Evolutionary conservation across 2,797 vertebrate genomes (phyloP).

Genomic region (Octomys mimax): DNA sequence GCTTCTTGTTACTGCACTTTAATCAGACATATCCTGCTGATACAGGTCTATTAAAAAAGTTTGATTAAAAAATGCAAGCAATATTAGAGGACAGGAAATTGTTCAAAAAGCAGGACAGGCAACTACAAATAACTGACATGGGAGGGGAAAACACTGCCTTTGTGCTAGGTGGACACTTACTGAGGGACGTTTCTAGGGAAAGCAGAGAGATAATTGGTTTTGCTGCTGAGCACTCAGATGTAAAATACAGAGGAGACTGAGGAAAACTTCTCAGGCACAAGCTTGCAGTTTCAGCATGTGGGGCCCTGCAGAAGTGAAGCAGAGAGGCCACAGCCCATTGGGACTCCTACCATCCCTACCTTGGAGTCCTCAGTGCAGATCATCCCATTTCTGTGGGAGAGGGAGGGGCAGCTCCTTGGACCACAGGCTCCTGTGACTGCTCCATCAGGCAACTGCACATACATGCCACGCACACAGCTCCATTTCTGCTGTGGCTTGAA

Average conservation of each 20-base stretch:
- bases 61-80: neutral
- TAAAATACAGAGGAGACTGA: conserved; percentile 82
- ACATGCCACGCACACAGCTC: accelerated
- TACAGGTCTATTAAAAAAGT: neutral
- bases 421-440: neutral
- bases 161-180: neutral
- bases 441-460: too few relatives aligned
- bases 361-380: conserved; percentile 84
- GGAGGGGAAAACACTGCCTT: neutral
- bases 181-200: neutral
- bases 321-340: conserved; percentile 77
- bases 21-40: neutral
- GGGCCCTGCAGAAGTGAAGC: conserved; percentile 87
- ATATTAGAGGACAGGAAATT: neutral
- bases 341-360: conserved; percentile 81
- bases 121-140: neutral
- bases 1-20: neutral
- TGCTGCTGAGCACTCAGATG: conserved; percentile 84
- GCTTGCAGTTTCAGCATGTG: conserved; percentile 84
- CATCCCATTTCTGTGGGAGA: conserved; percentile 84
- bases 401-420: neutral
- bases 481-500: neutral
- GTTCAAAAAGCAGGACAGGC: neutral
- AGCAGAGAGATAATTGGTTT: conserved; percentile 67
- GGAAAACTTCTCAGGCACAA: conserved; percentile 85